These are phyloP conservation scores for Blera fallax DNA, from an alignment of 2,888 invertebrate genomes.

Conservation along the genomic window DNA sequence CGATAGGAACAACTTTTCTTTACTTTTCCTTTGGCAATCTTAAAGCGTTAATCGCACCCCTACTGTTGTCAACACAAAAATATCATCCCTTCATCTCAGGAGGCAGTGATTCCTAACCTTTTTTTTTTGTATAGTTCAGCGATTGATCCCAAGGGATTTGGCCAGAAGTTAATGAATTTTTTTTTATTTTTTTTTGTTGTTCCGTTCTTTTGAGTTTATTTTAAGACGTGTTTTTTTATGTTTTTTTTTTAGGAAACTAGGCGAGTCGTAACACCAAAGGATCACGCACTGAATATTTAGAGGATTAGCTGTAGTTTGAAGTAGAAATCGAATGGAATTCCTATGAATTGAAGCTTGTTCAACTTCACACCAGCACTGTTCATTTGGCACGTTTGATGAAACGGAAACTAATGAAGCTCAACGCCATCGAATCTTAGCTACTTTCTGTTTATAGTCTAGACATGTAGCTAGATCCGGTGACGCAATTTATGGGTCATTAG, in stretches of 20 bases:
- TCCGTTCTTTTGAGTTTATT: not conserved
- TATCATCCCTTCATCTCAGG: slow-evolving; percentile 14
- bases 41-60: slow-evolving; percentile 47
- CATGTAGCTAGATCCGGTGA: not conserved
- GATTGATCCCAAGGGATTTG: slow-evolving; percentile 38
- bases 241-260: not conserved
- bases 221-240: not conserved
- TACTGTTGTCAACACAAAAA: slow-evolving; percentile 49
- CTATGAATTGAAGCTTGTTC: not conserved
- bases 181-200: not conserved
- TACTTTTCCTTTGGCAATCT: slow-evolving; percentile 29
- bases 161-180: slow-evolving; percentile 51
- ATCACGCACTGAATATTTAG: not conserved
- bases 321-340: not conserved
- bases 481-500: too few relatives aligned
- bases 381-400: not conserved
- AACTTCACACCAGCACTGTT: not conserved
- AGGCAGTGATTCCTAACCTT: slow-evolving; percentile 21
- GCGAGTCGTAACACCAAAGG: not conserved
- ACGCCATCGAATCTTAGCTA: not conserved
- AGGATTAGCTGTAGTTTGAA: not conserved
- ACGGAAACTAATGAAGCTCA: not conserved
- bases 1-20: slow-evolving; percentile 38
- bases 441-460: not conserved
- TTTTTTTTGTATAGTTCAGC: not conserved